These are phyloP conservation scores for Apis dorsata DNA, from an alignment of 1,140 invertebrate genomes.

Conservation along the genomic window DNA sequence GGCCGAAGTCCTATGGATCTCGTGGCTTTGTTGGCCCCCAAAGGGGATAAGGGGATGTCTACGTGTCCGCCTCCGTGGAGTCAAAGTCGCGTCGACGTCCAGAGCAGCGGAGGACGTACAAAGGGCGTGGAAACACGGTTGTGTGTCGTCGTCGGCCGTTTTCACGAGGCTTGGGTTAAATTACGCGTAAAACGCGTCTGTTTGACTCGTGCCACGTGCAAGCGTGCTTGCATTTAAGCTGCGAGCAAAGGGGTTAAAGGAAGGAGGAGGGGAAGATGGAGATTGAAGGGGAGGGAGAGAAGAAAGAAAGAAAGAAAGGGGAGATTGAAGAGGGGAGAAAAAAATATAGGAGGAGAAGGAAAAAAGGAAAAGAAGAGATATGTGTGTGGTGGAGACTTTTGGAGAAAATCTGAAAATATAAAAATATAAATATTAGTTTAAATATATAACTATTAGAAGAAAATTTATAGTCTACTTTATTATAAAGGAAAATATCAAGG, in stretches of 20 bases:
- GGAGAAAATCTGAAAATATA: too few relatives aligned
- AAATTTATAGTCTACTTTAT: too few relatives aligned
- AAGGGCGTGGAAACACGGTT: not conserved
- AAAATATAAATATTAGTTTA: too few relatives aligned
- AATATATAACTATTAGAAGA: too few relatives aligned
- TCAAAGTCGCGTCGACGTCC: slow-evolving; percentile 21
- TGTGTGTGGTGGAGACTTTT: too few relatives aligned
- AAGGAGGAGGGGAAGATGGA: not conserved
- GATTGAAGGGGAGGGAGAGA: not conserved
- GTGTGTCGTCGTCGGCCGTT: not conserved
- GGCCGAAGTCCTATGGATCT: slow-evolving; percentile 12
- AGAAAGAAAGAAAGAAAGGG: not conserved
- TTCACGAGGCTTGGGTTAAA: slow-evolving; percentile 12
- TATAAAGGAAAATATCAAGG: too few relatives aligned
- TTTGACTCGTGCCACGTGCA: not conserved
- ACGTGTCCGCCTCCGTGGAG: not conserved
- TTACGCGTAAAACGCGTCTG: slow-evolving; percentile 17
- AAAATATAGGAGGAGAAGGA: not conserved
- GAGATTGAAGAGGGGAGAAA: not conserved
- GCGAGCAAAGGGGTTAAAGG: not conserved
- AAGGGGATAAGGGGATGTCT: not conserved
- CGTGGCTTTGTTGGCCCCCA: not conserved
- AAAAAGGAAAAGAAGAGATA: not conserved
- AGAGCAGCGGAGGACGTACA: not conserved
- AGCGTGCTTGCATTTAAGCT: not conserved